These are phyloP conservation scores for Cephus runcator DNA, from an alignment of 2,888 invertebrate genomes.

Conservation along the genomic window DNA sequence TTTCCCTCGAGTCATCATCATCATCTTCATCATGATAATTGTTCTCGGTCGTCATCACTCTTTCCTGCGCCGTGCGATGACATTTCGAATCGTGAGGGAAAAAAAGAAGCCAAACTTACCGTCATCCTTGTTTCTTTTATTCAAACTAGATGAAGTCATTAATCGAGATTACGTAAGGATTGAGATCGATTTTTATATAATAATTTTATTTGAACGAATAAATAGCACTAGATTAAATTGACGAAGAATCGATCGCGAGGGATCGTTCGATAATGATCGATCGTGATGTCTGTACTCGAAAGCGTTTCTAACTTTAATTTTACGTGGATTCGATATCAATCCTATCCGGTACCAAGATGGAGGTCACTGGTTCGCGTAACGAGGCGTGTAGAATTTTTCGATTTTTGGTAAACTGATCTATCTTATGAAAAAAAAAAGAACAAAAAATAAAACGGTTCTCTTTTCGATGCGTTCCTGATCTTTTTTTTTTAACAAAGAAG, in stretches of 20 bases:
- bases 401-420: not conserved
- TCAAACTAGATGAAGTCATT: not conserved
- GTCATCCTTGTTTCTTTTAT: not conserved
- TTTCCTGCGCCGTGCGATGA: not conserved
- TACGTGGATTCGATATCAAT: not conserved
- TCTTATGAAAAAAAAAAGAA: not conserved
- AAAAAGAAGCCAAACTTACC: not conserved
- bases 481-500: not conserved
- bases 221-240: not conserved
- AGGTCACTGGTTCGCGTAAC: not conserved
- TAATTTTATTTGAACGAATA: not conserved
- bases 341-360: not conserved
- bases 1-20: slow-evolving; percentile 37
- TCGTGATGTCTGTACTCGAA: not conserved
- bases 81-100: not conserved
- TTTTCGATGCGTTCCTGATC: not conserved
- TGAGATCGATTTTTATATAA: not conserved
- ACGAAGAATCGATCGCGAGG: not conserved
- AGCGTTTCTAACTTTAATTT: not conserved
- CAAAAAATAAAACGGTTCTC: not conserved
- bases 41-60: not conserved
- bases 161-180: not conserved
- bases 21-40: not conserved
- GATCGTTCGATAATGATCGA: not conserved
- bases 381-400: not conserved